Base-by-base conservation (phyloP, 2,888 invertebrate species). In the Mythimna pallens region DNA sequence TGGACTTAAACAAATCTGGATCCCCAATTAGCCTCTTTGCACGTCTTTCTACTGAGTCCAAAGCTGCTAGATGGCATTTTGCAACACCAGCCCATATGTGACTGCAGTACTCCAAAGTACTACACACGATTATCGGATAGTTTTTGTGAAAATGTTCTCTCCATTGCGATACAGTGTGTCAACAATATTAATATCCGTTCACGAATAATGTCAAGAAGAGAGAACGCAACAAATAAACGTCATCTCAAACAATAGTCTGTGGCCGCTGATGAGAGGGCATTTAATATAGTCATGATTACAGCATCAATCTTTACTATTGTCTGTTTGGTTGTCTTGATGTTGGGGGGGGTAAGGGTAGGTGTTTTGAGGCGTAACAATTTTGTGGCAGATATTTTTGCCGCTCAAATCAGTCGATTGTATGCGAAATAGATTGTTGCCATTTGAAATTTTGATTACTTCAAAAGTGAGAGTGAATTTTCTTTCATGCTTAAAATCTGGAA, bases 161-260 rank as follows among this genome's bases (percentile, higher is more conserved):
- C 4, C 17, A 30, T 58, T n/a, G 25, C 9, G 36, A 2, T 25
- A 2, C 87, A 30, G 80, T 89, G 73, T 87, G 87, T 89, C 76
- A 64, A 65, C 71, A 78, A 72, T 87, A 88, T 89, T 90, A 93
- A 92, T 92, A 92, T 91, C 89, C 88, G 84, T 86, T 90, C 76
- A 78, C 86, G 84, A 88, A 88, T 85, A 88, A 88, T 88, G 89
- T 86, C 88, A 86, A 87, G 86, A 86, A 84, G 86, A 86, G 85
- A 70, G 85, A 68, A 58, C 68, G 78, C 70, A 86, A 83, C 85
- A 81, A 92, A 92, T 91, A 91, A 92, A 90, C 88, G 89, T 89
- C 90, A 89, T 89, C 80, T 80, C 85, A 89, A 89, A 91, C 93
- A 92, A 92, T 86, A 85, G 88, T 68, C 78, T 77, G 73, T 64